These are phyloP conservation scores for Lanistes nyassanus DNA, from an alignment of 1,140 invertebrate species.

Conservation along the genomic window DNA sequence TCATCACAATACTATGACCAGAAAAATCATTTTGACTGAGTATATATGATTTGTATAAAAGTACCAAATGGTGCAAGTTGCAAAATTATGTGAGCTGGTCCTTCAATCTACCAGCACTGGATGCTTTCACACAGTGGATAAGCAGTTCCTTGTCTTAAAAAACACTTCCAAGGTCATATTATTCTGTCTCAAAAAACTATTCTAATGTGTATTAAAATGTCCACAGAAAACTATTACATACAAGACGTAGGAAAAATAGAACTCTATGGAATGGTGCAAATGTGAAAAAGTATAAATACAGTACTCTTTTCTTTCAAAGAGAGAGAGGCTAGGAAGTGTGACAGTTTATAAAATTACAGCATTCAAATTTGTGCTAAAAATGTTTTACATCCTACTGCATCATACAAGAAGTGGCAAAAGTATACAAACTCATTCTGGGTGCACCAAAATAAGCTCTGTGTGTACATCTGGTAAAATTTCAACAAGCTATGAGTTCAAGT, in stretches of 20 bases:
- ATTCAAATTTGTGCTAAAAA: constrained; percentile 9
- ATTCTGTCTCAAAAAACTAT: not conserved
- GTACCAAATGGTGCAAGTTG: too few relatives aligned
- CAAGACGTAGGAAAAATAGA: constrained; percentile 4
- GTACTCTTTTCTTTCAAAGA: constrained; percentile 3
- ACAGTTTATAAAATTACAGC: constrained; percentile 6
- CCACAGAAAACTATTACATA: not conserved
- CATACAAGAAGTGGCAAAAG: constrained; percentile 6
- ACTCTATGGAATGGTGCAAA: constrained; percentile 10
- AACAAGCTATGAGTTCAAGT: constrained; percentile 13
- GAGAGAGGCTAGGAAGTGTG: not conserved
- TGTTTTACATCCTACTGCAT: constrained; percentile 5
- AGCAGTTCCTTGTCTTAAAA: too few relatives aligned
- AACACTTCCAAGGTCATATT: not conserved
- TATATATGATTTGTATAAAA: too few relatives aligned
- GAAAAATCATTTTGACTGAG: too few relatives aligned
- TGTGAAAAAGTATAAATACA: constrained; percentile 7
- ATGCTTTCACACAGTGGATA: not conserved
- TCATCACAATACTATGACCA: too few relatives aligned
- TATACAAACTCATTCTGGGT: too few relatives aligned
- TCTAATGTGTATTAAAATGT: not conserved
- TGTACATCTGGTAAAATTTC: constrained; percentile 3
- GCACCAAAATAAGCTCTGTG: constrained; percentile 8
- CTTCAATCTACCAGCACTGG: not conserved
- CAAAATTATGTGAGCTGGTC: not conserved